Percentiles rank a stretch among this genome's conserved stretches.
phyloP scores from a whole-genome alignment of 2,888 invertebrate genomes.

The Mesorhabditis belari region DNA sequence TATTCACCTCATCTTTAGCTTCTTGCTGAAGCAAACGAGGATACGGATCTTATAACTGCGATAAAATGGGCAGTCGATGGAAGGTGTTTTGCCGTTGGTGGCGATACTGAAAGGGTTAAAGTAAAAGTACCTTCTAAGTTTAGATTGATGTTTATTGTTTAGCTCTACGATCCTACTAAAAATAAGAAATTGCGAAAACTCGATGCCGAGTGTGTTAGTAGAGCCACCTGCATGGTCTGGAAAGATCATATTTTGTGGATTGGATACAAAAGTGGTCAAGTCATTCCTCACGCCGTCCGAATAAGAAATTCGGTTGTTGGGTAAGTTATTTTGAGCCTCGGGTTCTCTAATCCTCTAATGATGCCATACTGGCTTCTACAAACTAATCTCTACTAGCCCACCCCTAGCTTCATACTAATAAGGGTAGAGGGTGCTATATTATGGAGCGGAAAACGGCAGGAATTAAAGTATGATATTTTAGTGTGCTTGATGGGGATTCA shows the following conservation, averaged over 20 bases:
- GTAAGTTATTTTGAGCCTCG: slow-evolving; percentile 2
- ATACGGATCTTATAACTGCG: slow-evolving; percentile 59
- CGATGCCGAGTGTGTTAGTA: slow-evolving; percentile 70
- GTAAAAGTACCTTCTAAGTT: neutral
- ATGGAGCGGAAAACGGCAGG: no score
- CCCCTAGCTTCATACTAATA: no score
- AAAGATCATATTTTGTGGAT: slow-evolving; percentile 73
- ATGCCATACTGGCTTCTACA: neutral
- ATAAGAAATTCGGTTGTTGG: slow-evolving; percentile 72
- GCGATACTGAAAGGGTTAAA: slow-evolving; percentile 66
- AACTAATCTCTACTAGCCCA: no score
- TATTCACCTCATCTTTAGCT: neutral
- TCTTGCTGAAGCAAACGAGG: slow-evolving; percentile 57
- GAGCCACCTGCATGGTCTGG: slow-evolving; percentile 70
- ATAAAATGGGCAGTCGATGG: slow-evolving; percentile 83
- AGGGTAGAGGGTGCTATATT: no score
- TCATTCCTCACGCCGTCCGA: slow-evolving; percentile 90
- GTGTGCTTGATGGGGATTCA: slow-evolving; percentile 27
- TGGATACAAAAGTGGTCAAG: slow-evolving; percentile 76
- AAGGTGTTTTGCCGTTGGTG: slow-evolving; percentile 73
- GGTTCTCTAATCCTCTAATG: neutral
- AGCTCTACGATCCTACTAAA: slow-evolving; percentile 18
- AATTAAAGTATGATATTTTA: no score
- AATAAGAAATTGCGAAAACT: slow-evolving; percentile 11
- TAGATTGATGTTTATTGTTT: no score